phyloP scores from a whole-genome alignment of 2,113 vertebrate species.

The Psittacus erithacus region DNA sequence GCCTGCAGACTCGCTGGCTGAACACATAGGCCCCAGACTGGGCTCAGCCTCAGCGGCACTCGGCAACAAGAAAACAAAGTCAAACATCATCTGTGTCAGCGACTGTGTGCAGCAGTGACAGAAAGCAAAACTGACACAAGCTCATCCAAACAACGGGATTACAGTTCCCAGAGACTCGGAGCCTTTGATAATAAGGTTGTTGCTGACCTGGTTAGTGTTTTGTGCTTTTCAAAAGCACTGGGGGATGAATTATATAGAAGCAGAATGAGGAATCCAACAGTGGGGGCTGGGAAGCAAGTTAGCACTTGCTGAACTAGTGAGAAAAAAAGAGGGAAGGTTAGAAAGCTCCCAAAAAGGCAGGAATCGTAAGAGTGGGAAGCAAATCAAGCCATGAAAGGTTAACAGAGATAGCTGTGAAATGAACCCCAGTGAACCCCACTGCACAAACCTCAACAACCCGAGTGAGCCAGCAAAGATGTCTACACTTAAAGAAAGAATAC shows the following conservation, averaged over 20 bases:
- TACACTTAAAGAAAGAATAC: background rate
- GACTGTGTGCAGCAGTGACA: constrained; percentile 35
- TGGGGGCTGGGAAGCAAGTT: background rate
- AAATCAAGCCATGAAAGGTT: background rate
- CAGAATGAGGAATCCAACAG: background rate
- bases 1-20: background rate
- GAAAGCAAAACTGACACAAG: constrained; percentile 56
- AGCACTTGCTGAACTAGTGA: background rate
- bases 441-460: background rate
- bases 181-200: constrained; percentile 54
- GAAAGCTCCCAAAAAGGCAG: background rate
- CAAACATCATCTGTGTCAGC: constrained; percentile 61
- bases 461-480: background rate
- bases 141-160: constrained; percentile 61
- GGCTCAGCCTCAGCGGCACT: constrained; percentile 31
- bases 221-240: constrained; percentile 7
- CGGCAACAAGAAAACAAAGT: constrained; percentile 49
- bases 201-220: constrained; percentile 55
- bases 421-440: background rate
- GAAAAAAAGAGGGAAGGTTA: background rate
- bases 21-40: background rate
- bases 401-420: background rate
- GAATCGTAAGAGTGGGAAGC: background rate
- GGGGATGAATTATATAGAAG: background rate
- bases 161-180: constrained; percentile 14